Base-by-base conservation (phyloP, 2,797 vertebrate species). In the Enteromius mattozi region DNA sequence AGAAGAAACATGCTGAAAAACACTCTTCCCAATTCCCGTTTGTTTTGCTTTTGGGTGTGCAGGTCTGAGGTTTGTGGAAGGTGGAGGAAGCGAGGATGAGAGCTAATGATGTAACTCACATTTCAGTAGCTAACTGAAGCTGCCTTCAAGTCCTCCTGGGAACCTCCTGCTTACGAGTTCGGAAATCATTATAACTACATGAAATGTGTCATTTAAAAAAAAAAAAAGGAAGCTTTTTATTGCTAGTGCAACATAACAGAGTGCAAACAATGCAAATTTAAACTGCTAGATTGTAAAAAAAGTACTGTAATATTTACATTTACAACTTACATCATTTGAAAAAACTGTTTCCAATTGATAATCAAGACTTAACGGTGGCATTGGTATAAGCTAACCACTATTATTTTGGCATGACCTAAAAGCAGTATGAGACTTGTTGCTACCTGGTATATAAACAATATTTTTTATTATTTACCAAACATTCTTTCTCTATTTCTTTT, bases 61-160 rank as follows among this genome's bases (percentile, higher is more conserved):
- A 78, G 72, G 80, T 85, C 33, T 69, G 78, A 68, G 59, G 61
- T 61, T 75, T 47, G 68, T 19, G 42, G 69, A 81, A 71, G 72
- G 17, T 76, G 78, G 59, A 75, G 24, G 70, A 82, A 16, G 24
- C 30, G 24, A 84, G 81, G 78, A 87, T 66, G 56, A 72, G 56
- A 27, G 61, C 42, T 75, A 90, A 92, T 92, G 93, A 93, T 89
- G 91, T 91, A 93, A 91, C 92, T 93, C 92, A 84, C 90, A 88
- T 91, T 92, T 93, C 93, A 94, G 93, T 92, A 93, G 93, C 89
- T 94, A 93, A 90, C 90, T 90, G 90, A 66, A 94, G 93, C 91
- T 91, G 91, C 92, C 91, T 91, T 93, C 92, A 30, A 19, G 40
- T 30, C 59, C 40, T 65, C 77, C 33, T 30, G 59, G 59, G 77